Evolutionary conservation across 1,140 invertebrate species (phyloP), one percentile per base, ranked within the genome.

Genomic region (Tribolium castaneum): DNA sequence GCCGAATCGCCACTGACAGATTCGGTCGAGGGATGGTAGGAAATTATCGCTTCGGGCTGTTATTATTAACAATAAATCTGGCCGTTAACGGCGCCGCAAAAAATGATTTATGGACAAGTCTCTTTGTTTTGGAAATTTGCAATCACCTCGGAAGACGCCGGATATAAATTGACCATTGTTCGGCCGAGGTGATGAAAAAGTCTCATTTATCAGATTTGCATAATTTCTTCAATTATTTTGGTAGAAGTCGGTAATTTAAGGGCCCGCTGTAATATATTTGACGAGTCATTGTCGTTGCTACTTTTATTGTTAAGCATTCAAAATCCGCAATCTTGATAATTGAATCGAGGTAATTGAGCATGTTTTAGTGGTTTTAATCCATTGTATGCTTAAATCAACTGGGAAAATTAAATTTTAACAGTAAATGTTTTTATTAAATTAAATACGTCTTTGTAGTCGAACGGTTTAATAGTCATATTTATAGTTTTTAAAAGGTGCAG

Each of bases 1-100:
- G 59, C 59, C 30, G 59, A 66, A n/a, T 14, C 59, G 59, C 59
- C 30, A 30, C 59, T 35, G 59, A 35, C 59, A 35, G 59, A 59
- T 59, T 25, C 19, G 19, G 14, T 30, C 19, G 6, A n/a, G 19
- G 54, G 54, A 25, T n/a, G 14, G 30, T 59, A 59, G 39, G 39
- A 22, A 59, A 59, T 59, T 59, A 59, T 59, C 54, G 54, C 54
- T 25, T 25, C 19, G 54, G 16, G 19, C 19, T 59, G 54, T 59
- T 52, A 59, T 59, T 59, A 59, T 59, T 52, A 52, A 52, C 51
- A 52, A 19, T 52, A 45, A 45, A 45, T 45, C 7, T 45, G 39
- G 39, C 39, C 39, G 39, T 9, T 45, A 52, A 52, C 14, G 51
- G n/a, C n/a, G n/a, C 3, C 7, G 39, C 39, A 45, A 45, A 45